Base-by-base conservation (phyloP, 1,140 invertebrate genomes). In the Drosophila nigromelanica region DNA sequence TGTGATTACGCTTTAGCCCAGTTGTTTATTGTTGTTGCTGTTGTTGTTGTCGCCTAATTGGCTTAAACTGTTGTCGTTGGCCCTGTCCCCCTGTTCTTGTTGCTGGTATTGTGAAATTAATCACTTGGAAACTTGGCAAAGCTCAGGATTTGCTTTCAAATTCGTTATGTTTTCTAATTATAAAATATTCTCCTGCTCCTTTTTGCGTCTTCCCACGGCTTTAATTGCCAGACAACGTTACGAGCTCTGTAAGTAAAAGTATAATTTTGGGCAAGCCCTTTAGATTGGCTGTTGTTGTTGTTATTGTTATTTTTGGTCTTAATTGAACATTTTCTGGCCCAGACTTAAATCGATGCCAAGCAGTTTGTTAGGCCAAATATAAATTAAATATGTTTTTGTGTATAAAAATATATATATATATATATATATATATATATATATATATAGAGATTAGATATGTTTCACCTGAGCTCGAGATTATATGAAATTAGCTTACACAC, bases 111-210 rank as follows among this genome's bases (percentile, higher is more conserved):
- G 52, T 68, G 59, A 83, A 82, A 87, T 87, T 83, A 87, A 87
- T 87, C 83, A 83, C 76, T 89, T 80, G 83, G 83, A 87, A 86
- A 89, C 47, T 82, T 66, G 73, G 71, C 43, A 64, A 71, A 68
- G 64, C 64, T 64, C 61, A 11, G 67, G 77, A 86, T 81, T 79
- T 86, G 78, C 52, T 43, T 68, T 51, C 76, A 39, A 66, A 78
- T 79, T 60, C 70, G 74, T 78, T 78, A 74, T 78, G 64, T 71
- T 71, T 77, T 56, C 48, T 77, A 80, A 86, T 87, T 87, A 81
- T 68, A 89, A 89, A 82, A 71, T 56, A 59, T 48, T 40, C 48
- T 52, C 30, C 45, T 7, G 47, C 47, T 64, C 47, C 51, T 75
- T 42, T 18, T 27, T 39, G 52, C 52, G 68, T 27, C 58, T 54